Evolutionary conservation across 2,888 invertebrate genomes (phyloP), one percentile per base, ranked within the genome.

Genomic region (Leistus spinibarbis): DNA sequence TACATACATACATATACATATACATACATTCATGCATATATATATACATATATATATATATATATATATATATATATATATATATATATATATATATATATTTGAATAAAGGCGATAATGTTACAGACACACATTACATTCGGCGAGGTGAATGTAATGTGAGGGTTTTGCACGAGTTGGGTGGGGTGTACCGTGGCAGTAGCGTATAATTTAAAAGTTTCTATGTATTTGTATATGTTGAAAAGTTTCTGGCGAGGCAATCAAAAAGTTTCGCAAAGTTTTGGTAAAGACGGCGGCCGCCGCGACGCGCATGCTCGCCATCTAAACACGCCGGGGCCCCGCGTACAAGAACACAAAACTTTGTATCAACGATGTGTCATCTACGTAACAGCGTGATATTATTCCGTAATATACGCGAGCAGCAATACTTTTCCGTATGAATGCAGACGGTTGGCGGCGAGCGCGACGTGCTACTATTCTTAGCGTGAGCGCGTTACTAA

Each of bases 261-360:
- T 73, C 73, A 73, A 73, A 73, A 73, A 73, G 67, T 73, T 73
- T 73, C 62, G 24, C 66, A 27, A 23, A 66, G 66, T 66, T 66
- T 71, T 53, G n/a, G 71, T 53, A 10, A 40, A 40, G 40, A 40
- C 40, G 60, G 9, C 19, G 4, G 60, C 17, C 20, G 19, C 60
- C 4, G 13, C 60, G 60, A 16, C 20, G 19, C 22, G 16, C 17
- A 20, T 60, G 20, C 60, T 20, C 19, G 60, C 22, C 19, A 16
- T 10, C 60, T 60, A 22, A 22, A 60, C 17, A 22, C 60, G 60
- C 17, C 17, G 60, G 10, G 60, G 20, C 60, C 60, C 20, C 22
- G 60, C 60, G 22, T 22, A 60, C 19, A 60, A 10, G 22, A 19
- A 60, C 60, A 60, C 60, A 60, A 10, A 60, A n/a, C 10, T 40